Evolutionary conservation across 2,888 invertebrate genomes (phyloP), one percentile per base, ranked within the genome.

Genomic region (Lasioglossum figueresi): DNA sequence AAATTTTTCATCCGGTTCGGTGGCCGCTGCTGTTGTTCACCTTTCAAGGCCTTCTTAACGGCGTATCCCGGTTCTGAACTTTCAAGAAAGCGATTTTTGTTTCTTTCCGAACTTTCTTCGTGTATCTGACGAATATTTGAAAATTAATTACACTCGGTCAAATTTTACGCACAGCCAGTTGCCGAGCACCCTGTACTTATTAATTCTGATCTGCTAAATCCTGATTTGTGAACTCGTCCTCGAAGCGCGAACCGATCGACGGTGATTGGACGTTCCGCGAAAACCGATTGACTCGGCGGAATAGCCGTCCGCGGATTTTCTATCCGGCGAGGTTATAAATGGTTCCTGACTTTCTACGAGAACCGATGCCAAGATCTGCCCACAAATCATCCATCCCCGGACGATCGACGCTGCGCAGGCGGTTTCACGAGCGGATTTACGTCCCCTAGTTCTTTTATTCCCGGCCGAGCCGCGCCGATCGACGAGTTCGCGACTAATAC

Each of bases 371-470:
- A 72, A 31, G 70, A 74, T 72, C 71, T 68, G 76, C 72, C 31
- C 80, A 82, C 85, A 83, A 88, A 87, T 89, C 89, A 87, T 83
- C 63, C 72, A 76, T 63, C 59, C 80, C 52, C 70, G 45, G 68
- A 66, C 77, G 37, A 76, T 78, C 34, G 81, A 40, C 76, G 79
- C 74, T 71, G 79, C 78, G 75, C 82, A 76, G 75, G n/a, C 82
- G 76, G 40, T 76, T 76, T 76, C 82, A 12, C 72, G 73, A 86
- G 40, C n/a, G 70, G 86, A 88, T 88, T 88, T 84, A 86, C 86
- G 88, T 70, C 79, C 52, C 27, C 75, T n/a, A 37, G 16, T 79
- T 45, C 80, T 73, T 63, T 83, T 37, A 59, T 80, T 73, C 37
- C 16, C 12, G 4, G 19, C 27, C 68, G 31, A 76, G 23, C 45